Evolutionary conservation across 2,888 invertebrate genomes (phyloP), one percentile per base, ranked within the genome.

Genomic region (Volucella inanis): DNA sequence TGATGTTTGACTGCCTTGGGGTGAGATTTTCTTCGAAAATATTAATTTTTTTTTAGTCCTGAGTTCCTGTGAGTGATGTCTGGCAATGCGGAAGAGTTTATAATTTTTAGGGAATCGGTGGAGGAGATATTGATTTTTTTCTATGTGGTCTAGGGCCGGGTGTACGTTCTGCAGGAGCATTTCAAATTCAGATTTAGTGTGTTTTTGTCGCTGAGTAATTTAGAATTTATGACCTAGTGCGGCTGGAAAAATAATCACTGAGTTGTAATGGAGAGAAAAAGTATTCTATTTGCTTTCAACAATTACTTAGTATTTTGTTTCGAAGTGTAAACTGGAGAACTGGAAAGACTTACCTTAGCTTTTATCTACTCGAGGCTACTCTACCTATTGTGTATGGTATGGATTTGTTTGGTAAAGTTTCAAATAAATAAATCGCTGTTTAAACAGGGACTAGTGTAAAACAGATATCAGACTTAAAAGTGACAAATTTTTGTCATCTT

Each of bases 51-150:
- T 64, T 43, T 55, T 31, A 31, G 31, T 3, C 31, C 31, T 31
- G 31, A 1, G 6, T 55, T 68, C 50, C n/a, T 65, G 49, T 59
- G 49, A 43, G 31, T 70, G 74, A 81, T 68, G 74, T 65, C 82
- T 86, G 72, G 68, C 57, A 54, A 86, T 86, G 82, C 77, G 86
- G 86, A 86, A 86, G 77, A 77, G 74, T 86, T 86, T 85, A 64
- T 75, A 15, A 54, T 43, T 72, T 52, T 72, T 54, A 18, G 61
- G 11, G 67, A 14, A 43, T 22, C 50, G 59, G 10, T 64, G 45
- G 31, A 31, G 38, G 6, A 31, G 31, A 6, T 31, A 31, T 31
- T 18, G 1, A 18, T 76, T 57, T 45, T 57, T 22, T 65, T 52
- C 18, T 38, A 38, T 71, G 11, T 22, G 54, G 45, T 9, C 14